phyloP scores from a whole-genome alignment of 2,888 invertebrate species.

The Poecilobothrus nobilitatus region DNA sequence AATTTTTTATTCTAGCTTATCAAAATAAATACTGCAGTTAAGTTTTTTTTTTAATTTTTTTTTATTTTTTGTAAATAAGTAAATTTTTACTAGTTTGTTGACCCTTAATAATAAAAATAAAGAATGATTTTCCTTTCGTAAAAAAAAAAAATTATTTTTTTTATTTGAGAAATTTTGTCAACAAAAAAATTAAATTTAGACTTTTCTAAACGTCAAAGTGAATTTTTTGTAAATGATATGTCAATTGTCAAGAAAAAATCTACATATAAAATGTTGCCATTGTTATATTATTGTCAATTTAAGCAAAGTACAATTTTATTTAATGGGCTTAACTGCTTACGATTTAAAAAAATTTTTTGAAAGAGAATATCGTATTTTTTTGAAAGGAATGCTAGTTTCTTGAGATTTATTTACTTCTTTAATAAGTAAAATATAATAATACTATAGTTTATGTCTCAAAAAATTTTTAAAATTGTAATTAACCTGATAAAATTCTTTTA shows the following conservation, averaged over 20 bases:
- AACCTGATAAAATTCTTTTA: no score
- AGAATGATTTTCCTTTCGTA: background rate
- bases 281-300: background rate
- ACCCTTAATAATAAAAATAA: background rate
- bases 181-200: constrained; percentile 6
- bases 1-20: background rate
- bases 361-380: no score
- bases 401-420: no score
- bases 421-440: no score
- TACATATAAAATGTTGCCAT: background rate
- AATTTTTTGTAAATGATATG: no score
- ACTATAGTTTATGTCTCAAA: no score
- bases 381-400: no score
- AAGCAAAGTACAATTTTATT: no score
- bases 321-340: no score
- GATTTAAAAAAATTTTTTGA: no score
- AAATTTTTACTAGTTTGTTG: background rate
- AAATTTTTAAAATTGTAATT: no score
- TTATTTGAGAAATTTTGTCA: background rate
- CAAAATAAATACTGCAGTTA: background rate
- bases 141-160: background rate
- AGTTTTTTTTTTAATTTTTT: background rate
- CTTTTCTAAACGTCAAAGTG: background rate
- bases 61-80: background rate
- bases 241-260: background rate